Evolutionary conservation across 2,113 vertebrate genomes (phyloP).

Genomic region (Ceratotherium simum): DNA sequence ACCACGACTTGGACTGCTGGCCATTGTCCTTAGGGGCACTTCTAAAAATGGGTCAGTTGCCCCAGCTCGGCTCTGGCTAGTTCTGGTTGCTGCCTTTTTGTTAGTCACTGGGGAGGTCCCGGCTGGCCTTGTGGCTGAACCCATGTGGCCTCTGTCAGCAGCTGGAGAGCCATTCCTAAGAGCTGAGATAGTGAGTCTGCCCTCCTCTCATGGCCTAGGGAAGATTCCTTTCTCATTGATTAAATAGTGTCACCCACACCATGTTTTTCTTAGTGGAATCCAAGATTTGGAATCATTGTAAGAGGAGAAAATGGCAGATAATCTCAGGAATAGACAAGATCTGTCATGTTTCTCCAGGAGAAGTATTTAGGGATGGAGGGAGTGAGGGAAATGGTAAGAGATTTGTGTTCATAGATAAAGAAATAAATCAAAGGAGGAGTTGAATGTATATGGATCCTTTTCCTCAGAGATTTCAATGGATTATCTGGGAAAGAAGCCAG

Average conservation of each 20-base stretch:
- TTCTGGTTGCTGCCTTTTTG: not conserved
- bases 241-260: conserved; percentile 38
- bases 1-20: not conserved
- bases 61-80: not conserved
- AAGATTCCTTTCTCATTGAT: conserved; percentile 57
- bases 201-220: not conserved
- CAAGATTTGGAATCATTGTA: conserved; percentile 30
- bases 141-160: conserved; percentile 1
- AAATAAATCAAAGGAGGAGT: not conserved
- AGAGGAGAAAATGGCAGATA: conserved; percentile 16
- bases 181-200: conserved; percentile 32
- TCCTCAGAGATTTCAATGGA: not conserved
- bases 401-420: not conserved
- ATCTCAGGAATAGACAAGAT: not conserved
- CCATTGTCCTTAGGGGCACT: not conserved
- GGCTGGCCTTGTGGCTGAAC: not conserved
- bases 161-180: conserved; percentile 57
- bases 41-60: not conserved
- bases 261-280: conserved; percentile 40
- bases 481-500: conserved; percentile 36
- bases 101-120: conserved; percentile 35
- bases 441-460: not conserved
- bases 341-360: not conserved
- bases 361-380: not conserved
- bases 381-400: not conserved